These are phyloP conservation scores for Xanthostigma xanthostigma DNA, from an alignment of 2,888 invertebrate species.

Conservation along the genomic window DNA sequence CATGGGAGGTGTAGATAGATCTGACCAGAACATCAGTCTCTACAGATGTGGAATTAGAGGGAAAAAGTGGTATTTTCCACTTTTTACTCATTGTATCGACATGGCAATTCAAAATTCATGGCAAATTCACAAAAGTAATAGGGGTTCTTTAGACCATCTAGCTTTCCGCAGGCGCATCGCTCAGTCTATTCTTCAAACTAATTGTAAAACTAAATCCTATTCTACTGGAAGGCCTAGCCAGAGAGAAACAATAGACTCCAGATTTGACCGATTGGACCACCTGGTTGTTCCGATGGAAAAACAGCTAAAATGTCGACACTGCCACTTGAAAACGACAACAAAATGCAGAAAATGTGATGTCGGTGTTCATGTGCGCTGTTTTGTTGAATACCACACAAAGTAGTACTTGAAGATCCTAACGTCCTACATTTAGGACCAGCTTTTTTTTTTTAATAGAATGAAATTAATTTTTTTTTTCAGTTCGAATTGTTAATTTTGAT, in stretches of 20 bases:
- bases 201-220: conserved; percentile 3
- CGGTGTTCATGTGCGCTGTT: too few relatives aligned
- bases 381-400: too few relatives aligned
- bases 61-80: conserved; percentile 18
- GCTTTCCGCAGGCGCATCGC: conserved; percentile 12
- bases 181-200: conserved; percentile 6
- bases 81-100: conserved; percentile 14
- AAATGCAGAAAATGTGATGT: background rate
- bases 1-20: conserved; percentile 14
- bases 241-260: conserved; percentile 6
- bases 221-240: too few relatives aligned
- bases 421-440: too few relatives aligned
- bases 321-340: background rate
- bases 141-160: conserved; percentile 15
- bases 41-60: conserved; percentile 15
- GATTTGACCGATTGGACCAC: too few relatives aligned
- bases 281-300: conserved; percentile 9
- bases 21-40: conserved; percentile 15
- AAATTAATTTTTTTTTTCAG: too few relatives aligned
- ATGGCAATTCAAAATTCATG: conserved; percentile 17
- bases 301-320: conserved; percentile 8
- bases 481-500: too few relatives aligned
- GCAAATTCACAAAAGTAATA: conserved; percentile 11
- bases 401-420: too few relatives aligned
- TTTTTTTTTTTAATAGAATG: too few relatives aligned